These are phyloP conservation scores for Lycocerus yunnanus DNA, from an alignment of 2,888 invertebrate species.

Conservation along the genomic window DNA sequence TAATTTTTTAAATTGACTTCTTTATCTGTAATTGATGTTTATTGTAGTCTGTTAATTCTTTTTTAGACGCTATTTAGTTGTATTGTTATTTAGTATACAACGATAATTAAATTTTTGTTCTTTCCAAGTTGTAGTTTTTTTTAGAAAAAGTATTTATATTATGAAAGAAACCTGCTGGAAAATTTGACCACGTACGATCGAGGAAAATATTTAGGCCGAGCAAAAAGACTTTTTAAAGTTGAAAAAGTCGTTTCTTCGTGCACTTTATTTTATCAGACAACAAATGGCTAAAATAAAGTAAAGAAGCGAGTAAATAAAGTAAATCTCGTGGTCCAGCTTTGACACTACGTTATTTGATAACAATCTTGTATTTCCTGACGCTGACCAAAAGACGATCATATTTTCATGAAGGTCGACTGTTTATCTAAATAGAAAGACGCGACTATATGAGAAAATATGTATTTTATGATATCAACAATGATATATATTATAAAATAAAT, in stretches of 20 bases:
- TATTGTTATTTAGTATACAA: conserved; percentile 1
- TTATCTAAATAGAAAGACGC: conserved; percentile 49
- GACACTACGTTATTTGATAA: conserved; percentile 53
- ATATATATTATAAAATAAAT: conserved; percentile 37
- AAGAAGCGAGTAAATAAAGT: conserved; percentile 47
- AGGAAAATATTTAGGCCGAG: background rate
- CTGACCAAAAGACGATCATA: conserved; percentile 54
- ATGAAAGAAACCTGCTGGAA: background rate
- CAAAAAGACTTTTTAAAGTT: background rate
- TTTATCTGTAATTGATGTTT: conserved; percentile 2
- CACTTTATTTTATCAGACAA: conserved; percentile 21
- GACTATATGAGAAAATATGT: conserved; percentile 45
- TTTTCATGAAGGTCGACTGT: conserved; percentile 49
- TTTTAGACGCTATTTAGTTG: background rate
- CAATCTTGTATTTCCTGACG: conserved; percentile 55
- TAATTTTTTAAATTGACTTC: background rate
- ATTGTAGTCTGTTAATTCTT: background rate
- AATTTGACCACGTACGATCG: background rate
- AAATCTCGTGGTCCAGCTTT: conserved; percentile 48
- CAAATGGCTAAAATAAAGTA: conserved; percentile 42
- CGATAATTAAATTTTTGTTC: background rate
- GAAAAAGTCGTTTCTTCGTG: background rate
- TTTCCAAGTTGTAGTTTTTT: background rate
- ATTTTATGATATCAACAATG: conserved; percentile 45
- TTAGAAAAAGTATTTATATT: background rate